These are phyloP conservation scores for Euphydryas editha DNA, from an alignment of 2,888 invertebrate species.

Conservation along the genomic window DNA sequence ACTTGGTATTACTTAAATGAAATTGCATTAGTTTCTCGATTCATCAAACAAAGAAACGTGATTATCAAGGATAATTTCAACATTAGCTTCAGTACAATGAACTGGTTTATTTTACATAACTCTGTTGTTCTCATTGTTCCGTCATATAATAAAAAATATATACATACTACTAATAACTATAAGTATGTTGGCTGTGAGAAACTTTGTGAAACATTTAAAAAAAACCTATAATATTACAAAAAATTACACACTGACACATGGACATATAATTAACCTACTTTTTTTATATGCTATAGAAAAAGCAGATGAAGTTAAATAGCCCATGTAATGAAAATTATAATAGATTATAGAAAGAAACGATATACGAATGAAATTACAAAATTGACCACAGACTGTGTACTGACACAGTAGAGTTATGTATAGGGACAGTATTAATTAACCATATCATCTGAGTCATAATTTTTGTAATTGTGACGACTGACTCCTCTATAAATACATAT, in stretches of 20 bases:
- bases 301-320: no score
- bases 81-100: slow-evolving; percentile 26
- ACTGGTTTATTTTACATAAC: slow-evolving; percentile 21
- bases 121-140: slow-evolving; percentile 17
- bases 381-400: no score
- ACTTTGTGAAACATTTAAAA: neutral
- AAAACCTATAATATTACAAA: no score
- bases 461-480: no score
- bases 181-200: neutral
- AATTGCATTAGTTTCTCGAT: slow-evolving; percentile 7
- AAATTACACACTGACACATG: no score
- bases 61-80: slow-evolving; percentile 29
- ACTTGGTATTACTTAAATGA: slow-evolving; percentile 1
- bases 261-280: no score
- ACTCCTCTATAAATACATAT: no score
- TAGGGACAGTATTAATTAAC: neutral
- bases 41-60: slow-evolving; percentile 30
- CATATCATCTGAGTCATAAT: neutral
- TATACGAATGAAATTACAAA: no score
- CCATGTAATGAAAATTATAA: no score
- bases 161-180: neutral
- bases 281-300: no score
- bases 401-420: neutral
- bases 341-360: no score
- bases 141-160: neutral